Evolutionary conservation across 2,113 vertebrate genomes (phyloP).

Genomic region (Notarius quadriscutis): DNA sequence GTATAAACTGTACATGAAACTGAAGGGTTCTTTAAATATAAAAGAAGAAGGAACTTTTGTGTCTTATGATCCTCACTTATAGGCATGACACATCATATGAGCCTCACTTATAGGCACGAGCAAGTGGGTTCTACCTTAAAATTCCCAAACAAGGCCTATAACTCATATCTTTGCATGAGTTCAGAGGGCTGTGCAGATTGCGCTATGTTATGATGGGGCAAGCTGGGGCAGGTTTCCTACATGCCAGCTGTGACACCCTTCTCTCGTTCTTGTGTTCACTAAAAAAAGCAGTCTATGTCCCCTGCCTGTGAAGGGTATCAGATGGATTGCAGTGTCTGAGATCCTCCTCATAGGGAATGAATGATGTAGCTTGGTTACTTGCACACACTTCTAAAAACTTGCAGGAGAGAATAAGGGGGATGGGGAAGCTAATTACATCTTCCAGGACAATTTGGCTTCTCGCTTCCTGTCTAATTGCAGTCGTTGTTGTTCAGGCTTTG

Average conservation of each 20-base stretch:
- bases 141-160: constrained; percentile 5
- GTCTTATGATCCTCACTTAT: constrained; percentile 16
- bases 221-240: constrained; percentile 47
- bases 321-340: constrained; percentile 41
- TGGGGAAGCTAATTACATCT: constrained; percentile 6
- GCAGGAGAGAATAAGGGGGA: not conserved
- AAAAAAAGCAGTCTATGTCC: constrained; percentile 40
- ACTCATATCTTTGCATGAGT: constrained; percentile 6
- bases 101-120: not conserved
- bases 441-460: not conserved
- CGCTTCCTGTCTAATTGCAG: constrained; percentile 42
- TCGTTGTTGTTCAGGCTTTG: constrained; percentile 31
- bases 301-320: constrained; percentile 28
- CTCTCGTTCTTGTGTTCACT: constrained; percentile 27
- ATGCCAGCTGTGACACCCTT: constrained; percentile 24
- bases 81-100: constrained; percentile 21
- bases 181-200: constrained; percentile 7
- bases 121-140: constrained; percentile 1
- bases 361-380: constrained; percentile 11
- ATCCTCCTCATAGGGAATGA: constrained; percentile 12
- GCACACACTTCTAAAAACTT: not conserved
- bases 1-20: not conserved
- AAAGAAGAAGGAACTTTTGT: constrained; percentile 17
- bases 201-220: constrained; percentile 34
- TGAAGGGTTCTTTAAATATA: not conserved